Evolutionary conservation across 2,113 vertebrate genomes (phyloP).

Genomic region (Alexandromys fortis): DNA sequence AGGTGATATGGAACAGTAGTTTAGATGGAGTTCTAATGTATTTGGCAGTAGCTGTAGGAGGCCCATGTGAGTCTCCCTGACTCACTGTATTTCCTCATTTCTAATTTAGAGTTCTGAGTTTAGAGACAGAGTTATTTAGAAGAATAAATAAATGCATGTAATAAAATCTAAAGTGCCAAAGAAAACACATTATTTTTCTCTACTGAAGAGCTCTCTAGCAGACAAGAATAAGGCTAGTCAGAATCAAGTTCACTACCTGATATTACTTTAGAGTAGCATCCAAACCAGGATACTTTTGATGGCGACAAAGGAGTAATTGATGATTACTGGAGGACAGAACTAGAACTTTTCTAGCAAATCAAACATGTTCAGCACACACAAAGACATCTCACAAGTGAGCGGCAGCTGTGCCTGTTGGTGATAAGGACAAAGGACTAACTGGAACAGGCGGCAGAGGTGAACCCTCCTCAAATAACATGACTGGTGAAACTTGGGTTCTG

Average conservation of each 20-base stretch:
- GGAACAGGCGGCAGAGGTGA: neutral
- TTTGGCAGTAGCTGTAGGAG: neutral
- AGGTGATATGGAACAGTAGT: neutral
- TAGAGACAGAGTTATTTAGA: neutral
- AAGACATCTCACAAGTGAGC: neutral
- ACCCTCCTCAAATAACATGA: no score
- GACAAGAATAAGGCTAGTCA: neutral
- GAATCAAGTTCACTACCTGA: neutral
- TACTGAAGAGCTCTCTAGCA: neutral
- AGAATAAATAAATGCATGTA: neutral
- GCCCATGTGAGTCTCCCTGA: neutral
- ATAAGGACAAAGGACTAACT: neutral
- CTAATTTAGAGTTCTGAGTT: neutral
- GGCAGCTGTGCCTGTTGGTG: neutral
- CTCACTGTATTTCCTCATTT: neutral
- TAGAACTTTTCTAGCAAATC: neutral
- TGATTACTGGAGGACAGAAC: neutral
- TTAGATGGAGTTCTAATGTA: neutral
- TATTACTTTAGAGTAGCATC: neutral
- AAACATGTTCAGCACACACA: neutral
- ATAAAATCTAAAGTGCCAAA: neutral
- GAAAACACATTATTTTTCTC: neutral
- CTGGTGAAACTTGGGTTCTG: neutral
- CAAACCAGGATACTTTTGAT: neutral
- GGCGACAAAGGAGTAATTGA: neutral